Conservation (phyloP, 2,888 invertebrate species). For the Polydrusus cervinus region DNA sequence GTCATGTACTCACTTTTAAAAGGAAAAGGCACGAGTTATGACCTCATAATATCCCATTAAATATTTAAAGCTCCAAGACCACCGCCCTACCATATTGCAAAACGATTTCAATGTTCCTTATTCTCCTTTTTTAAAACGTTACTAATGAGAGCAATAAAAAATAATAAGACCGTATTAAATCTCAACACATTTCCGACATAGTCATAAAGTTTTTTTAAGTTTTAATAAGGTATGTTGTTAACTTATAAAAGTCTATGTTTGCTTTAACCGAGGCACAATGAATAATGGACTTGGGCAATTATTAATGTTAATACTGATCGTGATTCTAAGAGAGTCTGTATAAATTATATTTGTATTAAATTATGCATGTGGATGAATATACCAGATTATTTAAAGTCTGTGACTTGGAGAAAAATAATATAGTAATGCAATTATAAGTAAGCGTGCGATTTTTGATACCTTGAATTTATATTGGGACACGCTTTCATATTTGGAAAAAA, state of each 20-base stretch:
- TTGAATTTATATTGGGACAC: too few species aligned
- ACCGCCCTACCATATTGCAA: constrained; percentile 5
- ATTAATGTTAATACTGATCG: not conserved
- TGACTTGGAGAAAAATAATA: too few species aligned
- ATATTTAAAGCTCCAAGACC: not conserved
- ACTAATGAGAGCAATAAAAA: constrained; percentile 9
- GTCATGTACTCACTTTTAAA: too few species aligned
- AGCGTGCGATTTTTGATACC: too few species aligned
- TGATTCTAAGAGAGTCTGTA: not conserved
- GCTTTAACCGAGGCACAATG: not conserved
- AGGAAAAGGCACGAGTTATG: not conserved
- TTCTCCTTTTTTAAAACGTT: not conserved
- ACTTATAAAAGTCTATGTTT: constrained; percentile 11
- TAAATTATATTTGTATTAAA: too few species aligned
- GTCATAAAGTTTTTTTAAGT: not conserved
- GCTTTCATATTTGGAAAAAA: too few species aligned
- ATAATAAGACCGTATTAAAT: constrained; percentile 9
- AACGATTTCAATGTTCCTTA: not conserved
- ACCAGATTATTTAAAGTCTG: too few species aligned
- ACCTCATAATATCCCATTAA: constrained; percentile 1
- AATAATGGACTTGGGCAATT: not conserved
- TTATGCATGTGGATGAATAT: too few species aligned
- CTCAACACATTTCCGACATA: constrained; percentile 12
- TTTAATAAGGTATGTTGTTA: constrained; percentile 14
- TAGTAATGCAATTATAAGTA: too few species aligned